Evolutionary conservation across 2,797 vertebrate species (phyloP), one percentile per base, ranked within the genome.

Genomic region (Gambelia wislizenii): DNA sequence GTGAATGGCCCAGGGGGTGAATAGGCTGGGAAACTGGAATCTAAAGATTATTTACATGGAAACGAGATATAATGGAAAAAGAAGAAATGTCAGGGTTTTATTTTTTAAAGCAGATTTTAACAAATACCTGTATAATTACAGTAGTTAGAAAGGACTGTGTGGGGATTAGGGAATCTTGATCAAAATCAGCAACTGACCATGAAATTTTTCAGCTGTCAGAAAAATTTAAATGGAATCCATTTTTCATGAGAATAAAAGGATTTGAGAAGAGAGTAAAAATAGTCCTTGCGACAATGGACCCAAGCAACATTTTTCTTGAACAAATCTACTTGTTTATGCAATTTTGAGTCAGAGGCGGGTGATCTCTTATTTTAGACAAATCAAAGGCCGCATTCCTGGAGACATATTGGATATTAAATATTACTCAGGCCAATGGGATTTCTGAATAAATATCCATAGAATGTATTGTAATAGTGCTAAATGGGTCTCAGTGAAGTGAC

Each of bases 1-100:
- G 97, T 98, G 95, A 98, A 98, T 5, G 98, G 97, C 64, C 98
- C 98, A 87, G 97, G 94, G 39, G 96, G 94, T 30, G 97, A 97
- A 92, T 95, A 96, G 0, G 97, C 96, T 79, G 97, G 95, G 89
- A 98, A 95, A 89, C 89, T 96, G 79, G 98, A 98, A 82, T 96
- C 98, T 99, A 95, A n/a, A 12, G 91, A 84, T 69, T 33, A 49
- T 36, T 88, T 59, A n/a, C 33, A 10, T 36, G 64, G 9, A 94
- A 75, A 90, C 69, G 92, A 7, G 94, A 67, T 92, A 72, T 90
- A 12, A 85, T 1, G 83, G 87, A 86, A 90, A 6, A 87, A 25
- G 22, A 92, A 91, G 90, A 81, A 92, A 92, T 30, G 84, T 6
- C 75, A 91, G 85, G 75, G 7, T 10, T 94, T 75, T n/a, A n/a